A percentile compares a stretch with the other conserved stretches of the same genome.
Evolutionary conservation across 2,113 vertebrate species (phyloP).

Genomic region (Nannospalax galili): DNA sequence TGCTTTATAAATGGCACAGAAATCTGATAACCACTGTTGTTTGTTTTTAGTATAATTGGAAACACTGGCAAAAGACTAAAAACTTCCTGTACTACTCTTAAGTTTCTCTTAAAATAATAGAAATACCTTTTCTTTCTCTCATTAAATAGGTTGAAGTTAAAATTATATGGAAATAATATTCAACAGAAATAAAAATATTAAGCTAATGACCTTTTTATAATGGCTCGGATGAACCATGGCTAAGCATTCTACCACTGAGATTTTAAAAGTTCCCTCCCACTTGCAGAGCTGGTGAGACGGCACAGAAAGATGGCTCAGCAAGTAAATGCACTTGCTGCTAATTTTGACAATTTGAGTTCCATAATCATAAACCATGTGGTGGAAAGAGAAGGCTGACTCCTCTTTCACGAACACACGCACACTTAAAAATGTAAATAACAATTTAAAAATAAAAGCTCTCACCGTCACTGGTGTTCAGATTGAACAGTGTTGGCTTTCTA

Average conservation of each 20-base stretch:
- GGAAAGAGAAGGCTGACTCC: background rate
- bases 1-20: background rate
- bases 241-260: background rate
- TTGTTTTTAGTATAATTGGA: background rate
- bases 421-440: background rate
- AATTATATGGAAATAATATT: conserved; percentile 16
- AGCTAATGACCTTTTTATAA: background rate
- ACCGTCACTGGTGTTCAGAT: background rate
- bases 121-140: background rate
- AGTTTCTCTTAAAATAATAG: background rate
- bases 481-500: background rate
- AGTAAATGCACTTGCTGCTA: background rate
- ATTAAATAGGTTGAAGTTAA: conserved; percentile 41
- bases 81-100: background rate
- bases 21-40: background rate
- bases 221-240: background rate
- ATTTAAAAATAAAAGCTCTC: background rate
- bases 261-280: background rate
- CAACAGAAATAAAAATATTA: background rate
- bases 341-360: background rate
- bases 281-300: too few species aligned
- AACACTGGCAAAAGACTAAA: conserved; percentile 9
- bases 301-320: background rate
- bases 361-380: too few species aligned
- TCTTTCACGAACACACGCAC: background rate